Evolutionary conservation across 2,113 vertebrate species (phyloP).

Genomic region (Tringa solitaria): DNA sequence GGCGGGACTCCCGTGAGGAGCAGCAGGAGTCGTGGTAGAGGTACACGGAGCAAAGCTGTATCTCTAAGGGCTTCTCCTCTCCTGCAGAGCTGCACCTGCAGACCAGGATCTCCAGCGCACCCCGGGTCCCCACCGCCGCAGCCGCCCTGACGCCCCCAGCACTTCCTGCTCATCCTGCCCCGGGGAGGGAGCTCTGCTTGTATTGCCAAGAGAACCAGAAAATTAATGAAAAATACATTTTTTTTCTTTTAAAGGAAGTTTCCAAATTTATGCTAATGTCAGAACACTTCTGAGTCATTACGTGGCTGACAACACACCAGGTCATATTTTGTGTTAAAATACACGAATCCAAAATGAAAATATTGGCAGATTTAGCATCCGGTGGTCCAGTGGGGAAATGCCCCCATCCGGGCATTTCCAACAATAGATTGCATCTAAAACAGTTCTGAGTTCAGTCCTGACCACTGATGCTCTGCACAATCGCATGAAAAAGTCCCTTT

Average conservation of each 20-base stretch:
- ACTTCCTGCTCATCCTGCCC: not conserved
- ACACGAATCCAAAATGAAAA: not conserved
- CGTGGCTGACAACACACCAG: not conserved
- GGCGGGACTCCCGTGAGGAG: not conserved
- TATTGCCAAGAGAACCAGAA: not conserved
- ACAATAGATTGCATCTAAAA: not conserved
- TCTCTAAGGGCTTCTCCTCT: not conserved
- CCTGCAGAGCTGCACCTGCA: not conserved
- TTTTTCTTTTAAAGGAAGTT: not conserved
- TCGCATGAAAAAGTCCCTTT: not conserved
- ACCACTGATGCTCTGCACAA: not conserved
- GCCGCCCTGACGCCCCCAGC: rapidly evolving
- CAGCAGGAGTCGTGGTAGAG: rapidly evolving
- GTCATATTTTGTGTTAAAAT: not conserved
- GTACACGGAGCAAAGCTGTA: rapidly evolving
- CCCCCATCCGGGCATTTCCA: not conserved
- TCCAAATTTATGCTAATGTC: not conserved
- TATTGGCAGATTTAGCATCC: not conserved
- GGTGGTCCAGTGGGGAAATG: not conserved
- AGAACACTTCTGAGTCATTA: not conserved
- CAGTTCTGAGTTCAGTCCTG: not conserved
- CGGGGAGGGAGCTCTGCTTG: not conserved
- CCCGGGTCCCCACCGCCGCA: rapidly evolving
- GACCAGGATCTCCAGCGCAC: rapidly evolving
- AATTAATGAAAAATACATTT: not conserved